Evolutionary conservation across 2,888 invertebrate species (phyloP), one percentile per base, ranked within the genome.

Genomic region (Ophion ellenae): DNA sequence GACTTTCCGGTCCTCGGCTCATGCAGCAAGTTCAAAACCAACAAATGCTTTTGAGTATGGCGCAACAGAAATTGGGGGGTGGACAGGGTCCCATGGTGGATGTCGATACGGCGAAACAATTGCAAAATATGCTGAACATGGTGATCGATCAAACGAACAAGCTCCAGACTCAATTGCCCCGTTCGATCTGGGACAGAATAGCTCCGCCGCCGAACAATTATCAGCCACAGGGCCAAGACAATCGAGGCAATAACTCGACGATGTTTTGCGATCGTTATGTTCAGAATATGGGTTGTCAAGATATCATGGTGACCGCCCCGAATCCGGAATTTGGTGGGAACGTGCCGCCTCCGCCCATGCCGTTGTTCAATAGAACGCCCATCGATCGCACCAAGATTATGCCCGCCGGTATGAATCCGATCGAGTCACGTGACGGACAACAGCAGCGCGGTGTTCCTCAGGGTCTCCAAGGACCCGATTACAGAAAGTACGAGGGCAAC

Each of bases 171-270:
- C 93, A 93, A 80, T 81, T 94, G 76, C 92, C 93, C 0, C 89
- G 92, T 45, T 93, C 94, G 2, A 93, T 94, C n/a, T 94, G 94
- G 94, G 93, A 94, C 88, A 91, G 94, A 53, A 94, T 94, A 28
- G 93, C 92, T 11, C 94, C 94, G 7, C 93, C 94, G 4, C 87
- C 90, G 7, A 91, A 90, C 5, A 90, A 86, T 83, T 59, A 36
- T n/a, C 83, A 77, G 57, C 36, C 61, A 4, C 69, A 76, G 11
- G 61, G 64, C 1, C 78, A 84, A 24, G 59, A 73, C n/a, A n/a
- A 47, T 10, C 75, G 64, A 11, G 24, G 57, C 10, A 73, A 81
- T 57, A 59, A 45, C 6, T 67, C 82, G 6, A 59, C 59, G 45
- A 73, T 85, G 32, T 83, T 85, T n/a, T 90, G 90, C 70, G 91